phyloP scores from a whole-genome alignment of 2,113 vertebrate species.

The Bostrychus sinensis region DNA sequence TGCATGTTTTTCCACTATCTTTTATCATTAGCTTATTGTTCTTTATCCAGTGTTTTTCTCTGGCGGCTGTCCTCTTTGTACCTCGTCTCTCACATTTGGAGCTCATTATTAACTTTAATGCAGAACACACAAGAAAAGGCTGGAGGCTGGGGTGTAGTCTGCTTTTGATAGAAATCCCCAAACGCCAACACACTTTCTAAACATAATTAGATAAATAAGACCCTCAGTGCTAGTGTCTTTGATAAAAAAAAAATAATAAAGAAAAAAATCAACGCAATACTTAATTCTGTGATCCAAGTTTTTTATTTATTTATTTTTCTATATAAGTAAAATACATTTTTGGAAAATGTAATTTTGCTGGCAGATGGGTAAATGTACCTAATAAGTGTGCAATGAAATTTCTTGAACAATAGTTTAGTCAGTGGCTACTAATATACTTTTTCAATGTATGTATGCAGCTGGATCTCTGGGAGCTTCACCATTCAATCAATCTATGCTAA shows the following conservation, averaged over 20 bases:
- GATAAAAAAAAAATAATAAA: not conserved
- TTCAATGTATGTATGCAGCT: no score
- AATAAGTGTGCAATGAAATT: no score
- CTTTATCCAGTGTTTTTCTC: conserved; percentile 33
- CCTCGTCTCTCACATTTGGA: conserved; percentile 65
- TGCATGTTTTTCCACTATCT: conserved; percentile 49
- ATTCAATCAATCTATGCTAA: no score
- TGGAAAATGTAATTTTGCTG: no score
- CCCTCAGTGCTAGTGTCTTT: conserved; percentile 12
- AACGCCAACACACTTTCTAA: conserved; percentile 35
- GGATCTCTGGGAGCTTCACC: no score
- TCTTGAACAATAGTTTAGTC: no score
- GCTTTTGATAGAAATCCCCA: conserved; percentile 44
- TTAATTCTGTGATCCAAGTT: not conserved
- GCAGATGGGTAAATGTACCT: no score
- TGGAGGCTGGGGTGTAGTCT: conserved; percentile 43
- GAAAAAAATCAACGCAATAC: not conserved
- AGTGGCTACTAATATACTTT: no score
- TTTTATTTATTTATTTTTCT: not conserved
- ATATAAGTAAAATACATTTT: not conserved
- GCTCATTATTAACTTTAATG: conserved; percentile 67
- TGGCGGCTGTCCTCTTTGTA: conserved; percentile 29
- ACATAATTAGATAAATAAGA: conserved; percentile 40
- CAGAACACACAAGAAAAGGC: conserved; percentile 47
- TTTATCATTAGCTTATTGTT: conserved; percentile 51